Evolutionary conservation across 1,140 invertebrate species (phyloP), one percentile per base, ranked within the genome.

Genomic region (Drosophila santomea): DNA sequence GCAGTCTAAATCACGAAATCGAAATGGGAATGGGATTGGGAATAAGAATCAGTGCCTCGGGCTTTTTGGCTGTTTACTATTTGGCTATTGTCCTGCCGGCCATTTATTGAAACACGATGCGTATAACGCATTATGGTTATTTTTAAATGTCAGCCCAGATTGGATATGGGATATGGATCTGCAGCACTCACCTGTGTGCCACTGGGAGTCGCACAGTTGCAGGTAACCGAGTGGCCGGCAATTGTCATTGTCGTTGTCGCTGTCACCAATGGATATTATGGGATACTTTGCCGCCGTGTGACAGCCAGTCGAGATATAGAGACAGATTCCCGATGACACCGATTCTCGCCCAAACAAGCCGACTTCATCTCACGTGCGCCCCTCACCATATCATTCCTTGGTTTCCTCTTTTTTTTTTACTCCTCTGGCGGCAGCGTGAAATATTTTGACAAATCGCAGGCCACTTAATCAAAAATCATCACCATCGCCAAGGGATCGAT

Each of bases 401-500:
- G 41, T 5, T 38, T n/a, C 28, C 12, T 36, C 32, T 10, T 32
- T 38, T 68, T 38, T 68, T 62, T 36, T 59, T 23, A 38, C 48
- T 69, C 56, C 54, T 43, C 43, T 43, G 32, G 60, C 58, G 50
- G 76, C 58, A 76, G 83, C 83, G 80, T 91, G 72, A 91, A 91
- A 89, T 91, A 91, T 91, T 91, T 91, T 91, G 89, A 91, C 89
- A 89, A 91, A 91, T 91, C 78, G 78, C 78, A 81, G 89, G 83
- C 59, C 89, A 91, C 89, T 91, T 91, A 91, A 91, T 91, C 89
- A 91, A 74, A 90, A 90, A 85, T 90, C 86, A 83, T 88, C 85
- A 83, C 83, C 85, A 90, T 85, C 84, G 69, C 67, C 77, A 85
- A 89, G 79, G 84, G 84, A 91, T 91, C 89, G 90, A 91, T 85